phyloP scores from a whole-genome alignment of 53 echinoderm and acorn worm species.

The Echinarachnius parma region DNA sequence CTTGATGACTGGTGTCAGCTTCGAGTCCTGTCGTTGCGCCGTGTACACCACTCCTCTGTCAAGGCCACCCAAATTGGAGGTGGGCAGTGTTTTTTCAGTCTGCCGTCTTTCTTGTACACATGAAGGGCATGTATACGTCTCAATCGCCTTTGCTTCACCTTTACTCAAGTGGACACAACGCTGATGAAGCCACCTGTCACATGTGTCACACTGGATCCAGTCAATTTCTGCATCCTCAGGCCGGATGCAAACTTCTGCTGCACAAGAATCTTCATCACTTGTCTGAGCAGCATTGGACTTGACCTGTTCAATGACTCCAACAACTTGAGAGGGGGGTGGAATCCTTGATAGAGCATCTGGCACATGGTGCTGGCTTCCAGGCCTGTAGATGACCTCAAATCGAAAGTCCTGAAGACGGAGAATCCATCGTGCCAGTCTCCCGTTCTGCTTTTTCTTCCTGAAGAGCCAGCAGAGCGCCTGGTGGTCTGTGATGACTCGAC shows the following conservation, averaged over 20 bases:
- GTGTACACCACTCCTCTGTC: too few species aligned
- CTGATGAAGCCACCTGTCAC: conserved; percentile 46
- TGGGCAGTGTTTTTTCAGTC: too few species aligned
- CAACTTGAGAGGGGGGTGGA: too few species aligned
- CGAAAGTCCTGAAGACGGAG: conserved; percentile 42
- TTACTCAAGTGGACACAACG: conserved; percentile 35
- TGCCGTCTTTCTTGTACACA: conserved; percentile 8
- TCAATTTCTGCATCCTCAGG: conserved; percentile 16
- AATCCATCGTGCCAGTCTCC: conserved; percentile 50
- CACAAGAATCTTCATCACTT: conserved; percentile 10
- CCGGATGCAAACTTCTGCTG: conserved; percentile 21
- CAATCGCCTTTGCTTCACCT: background rate
- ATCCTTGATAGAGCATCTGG: conserved; percentile 33
- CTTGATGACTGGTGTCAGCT: background rate
- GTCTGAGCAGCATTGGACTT: background rate
- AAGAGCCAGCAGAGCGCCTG: conserved; percentile 40
- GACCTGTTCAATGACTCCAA: conserved; percentile 1
- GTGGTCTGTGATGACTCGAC: conserved; percentile 35
- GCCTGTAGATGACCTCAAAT: conserved; percentile 48
- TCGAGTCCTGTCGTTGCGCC: conserved; percentile 9
- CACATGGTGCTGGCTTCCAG: conserved; percentile 31
- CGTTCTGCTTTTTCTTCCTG: conserved; percentile 12
- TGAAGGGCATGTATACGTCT: conserved; percentile 16
- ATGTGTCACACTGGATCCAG: conserved; percentile 55
- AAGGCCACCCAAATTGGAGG: too few species aligned